A percentile compares a stretch with the other conserved stretches of the same genome.
phyloP scores from a whole-genome alignment of 2,797 vertebrate species.

The Pelodytes ibericus region DNA sequence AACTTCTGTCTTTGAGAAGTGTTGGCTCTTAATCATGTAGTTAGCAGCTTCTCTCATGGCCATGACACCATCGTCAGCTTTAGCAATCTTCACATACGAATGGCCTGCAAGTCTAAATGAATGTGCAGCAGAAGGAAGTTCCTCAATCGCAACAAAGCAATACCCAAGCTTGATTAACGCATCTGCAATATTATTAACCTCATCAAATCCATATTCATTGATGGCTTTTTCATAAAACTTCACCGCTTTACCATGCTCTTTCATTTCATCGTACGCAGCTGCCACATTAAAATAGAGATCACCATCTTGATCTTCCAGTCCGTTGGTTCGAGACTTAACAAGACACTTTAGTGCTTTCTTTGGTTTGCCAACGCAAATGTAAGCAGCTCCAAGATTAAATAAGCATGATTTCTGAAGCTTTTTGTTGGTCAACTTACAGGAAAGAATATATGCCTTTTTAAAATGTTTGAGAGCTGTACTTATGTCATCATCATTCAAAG shows the following conservation, averaged over 20 bases:
- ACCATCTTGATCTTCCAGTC: not conserved
- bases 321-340: slow-evolving; percentile 24
- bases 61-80: slow-evolving; percentile 45
- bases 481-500: slow-evolving; percentile 37
- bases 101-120: slow-evolving; percentile 44
- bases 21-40: slow-evolving; percentile 9
- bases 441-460: slow-evolving; percentile 39
- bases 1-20: not conserved
- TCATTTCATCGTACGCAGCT: slow-evolving; percentile 30
- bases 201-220: not conserved
- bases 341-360: slow-evolving; percentile 41
- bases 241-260: slow-evolving; percentile 32
- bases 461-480: slow-evolving; percentile 1
- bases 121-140: not conserved
- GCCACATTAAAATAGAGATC: slow-evolving; percentile 49
- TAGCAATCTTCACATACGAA: slow-evolving; percentile 23
- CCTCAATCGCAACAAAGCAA: not conserved
- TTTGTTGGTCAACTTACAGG: not conserved
- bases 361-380: slow-evolving; percentile 18
- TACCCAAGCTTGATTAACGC: not conserved
- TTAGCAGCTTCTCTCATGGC: slow-evolving; percentile 37
- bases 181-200: slow-evolving; percentile 13
- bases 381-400: slow-evolving; percentile 25
- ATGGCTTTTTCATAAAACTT: slow-evolving; percentile 43
- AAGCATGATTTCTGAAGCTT: not conserved